Evolutionary conservation across 2,888 invertebrate genomes (phyloP).

Genomic region (Acanthopleura granulata): DNA sequence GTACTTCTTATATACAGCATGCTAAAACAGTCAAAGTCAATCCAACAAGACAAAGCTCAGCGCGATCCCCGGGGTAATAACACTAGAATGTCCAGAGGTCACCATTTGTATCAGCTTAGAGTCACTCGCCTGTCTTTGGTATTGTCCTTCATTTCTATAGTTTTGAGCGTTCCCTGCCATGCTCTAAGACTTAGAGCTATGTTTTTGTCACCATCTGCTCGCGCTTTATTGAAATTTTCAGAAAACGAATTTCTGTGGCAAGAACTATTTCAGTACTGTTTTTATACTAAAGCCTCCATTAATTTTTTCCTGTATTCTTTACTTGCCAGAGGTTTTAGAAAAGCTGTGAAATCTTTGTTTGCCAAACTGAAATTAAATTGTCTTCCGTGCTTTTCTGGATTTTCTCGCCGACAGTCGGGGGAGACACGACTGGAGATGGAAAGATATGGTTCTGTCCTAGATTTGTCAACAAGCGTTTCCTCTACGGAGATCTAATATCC

Average conservation of each 20-base stretch:
- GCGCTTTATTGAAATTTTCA: background rate
- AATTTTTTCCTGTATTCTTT: background rate
- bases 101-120: background rate
- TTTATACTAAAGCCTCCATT: background rate
- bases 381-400: background rate
- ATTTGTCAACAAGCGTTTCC: too few relatives aligned
- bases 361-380: background rate
- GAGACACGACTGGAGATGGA: background rate
- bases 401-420: background rate
- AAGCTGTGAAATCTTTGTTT: background rate
- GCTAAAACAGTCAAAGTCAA: background rate
- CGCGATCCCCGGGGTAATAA: background rate
- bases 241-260: slow-evolving; percentile 8
- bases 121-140: background rate
- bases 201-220: background rate
- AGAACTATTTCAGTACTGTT: background rate
- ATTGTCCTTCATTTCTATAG: background rate
- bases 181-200: background rate
- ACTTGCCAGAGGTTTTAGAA: background rate
- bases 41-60: background rate
- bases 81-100: background rate
- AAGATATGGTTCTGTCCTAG: background rate
- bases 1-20: background rate
- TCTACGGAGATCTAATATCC: too few relatives aligned
- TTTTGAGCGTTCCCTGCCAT: slow-evolving; percentile 2